Evolutionary conservation across 2,888 invertebrate species (phyloP).

Genomic region (Lottia gigantea): DNA sequence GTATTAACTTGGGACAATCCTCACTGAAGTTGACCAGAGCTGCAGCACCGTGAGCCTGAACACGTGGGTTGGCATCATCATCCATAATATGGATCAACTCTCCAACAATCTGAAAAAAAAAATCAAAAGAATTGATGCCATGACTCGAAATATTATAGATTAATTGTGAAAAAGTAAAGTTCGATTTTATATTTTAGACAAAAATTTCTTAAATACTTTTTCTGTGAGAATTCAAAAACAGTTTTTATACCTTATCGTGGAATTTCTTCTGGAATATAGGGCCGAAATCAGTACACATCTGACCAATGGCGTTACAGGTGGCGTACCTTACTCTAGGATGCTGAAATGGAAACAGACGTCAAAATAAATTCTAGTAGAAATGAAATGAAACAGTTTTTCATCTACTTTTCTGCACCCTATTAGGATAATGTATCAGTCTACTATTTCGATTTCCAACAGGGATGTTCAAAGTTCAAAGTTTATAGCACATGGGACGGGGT

Average conservation of each 20-base stretch:
- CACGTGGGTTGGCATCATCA: slow-evolving; percentile 91
- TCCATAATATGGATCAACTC: slow-evolving; percentile 88
- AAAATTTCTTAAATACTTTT: too few relatives aligned
- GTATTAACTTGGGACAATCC: slow-evolving; percentile 95
- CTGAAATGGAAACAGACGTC: slow-evolving; percentile 68
- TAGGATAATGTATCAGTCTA: too few relatives aligned
- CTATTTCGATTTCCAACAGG: too few relatives aligned
- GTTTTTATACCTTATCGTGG: slow-evolving; percentile 80
- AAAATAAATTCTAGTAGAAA: background rate
- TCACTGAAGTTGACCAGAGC: slow-evolving; percentile 99
- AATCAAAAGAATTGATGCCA: background rate
- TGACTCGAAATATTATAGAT: too few relatives aligned
- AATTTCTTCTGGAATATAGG: slow-evolving; percentile 97
- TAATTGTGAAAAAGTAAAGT: too few relatives aligned
- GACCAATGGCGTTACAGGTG: slow-evolving; percentile 97
- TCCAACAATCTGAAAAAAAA: slow-evolving; percentile 77
- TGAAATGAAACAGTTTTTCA: background rate
- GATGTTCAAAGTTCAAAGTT: too few relatives aligned
- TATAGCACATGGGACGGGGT: too few relatives aligned
- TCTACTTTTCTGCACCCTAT: background rate
- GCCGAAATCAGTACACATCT: slow-evolving; percentile 98
- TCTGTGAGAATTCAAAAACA: background rate
- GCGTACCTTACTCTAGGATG: slow-evolving; percentile 95
- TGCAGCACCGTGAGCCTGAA: slow-evolving; percentile 90
- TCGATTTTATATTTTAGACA: background rate